Evolutionary conservation across 2,113 vertebrate species (phyloP), one percentile per base, ranked within the genome.

Genomic region (Thalassoma bifasciatum): DNA sequence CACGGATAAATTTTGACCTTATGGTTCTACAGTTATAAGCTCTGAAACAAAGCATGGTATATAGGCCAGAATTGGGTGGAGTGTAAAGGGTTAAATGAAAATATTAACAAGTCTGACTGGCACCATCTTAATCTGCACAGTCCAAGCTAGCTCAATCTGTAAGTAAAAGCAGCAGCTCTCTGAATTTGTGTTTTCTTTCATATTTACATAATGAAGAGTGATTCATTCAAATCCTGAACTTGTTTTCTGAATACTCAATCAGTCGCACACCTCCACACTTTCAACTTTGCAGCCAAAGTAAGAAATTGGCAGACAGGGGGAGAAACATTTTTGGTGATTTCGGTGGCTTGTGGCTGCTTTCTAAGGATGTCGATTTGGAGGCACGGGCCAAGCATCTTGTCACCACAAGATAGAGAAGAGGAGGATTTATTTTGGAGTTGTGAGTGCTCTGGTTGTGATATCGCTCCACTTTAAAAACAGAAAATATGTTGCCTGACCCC

Each of bases 341-440:
- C 2, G 10, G 12, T 75, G 30, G 22, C 19, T 87, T 62, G 76
- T 84, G 86, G 66, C 68, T 30, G 30, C 17, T 16, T 75, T 75
- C 51, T 65, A 24, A 60, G 30, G 62, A 53, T 23, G 36, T 53
- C 34, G 75, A 79, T 75, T 30, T 37, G 50, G 65, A 62, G 19
- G 17, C 68, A 69, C 36, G 21, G 23, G 53, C 10, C 40, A 37
- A 26, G 21, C 30, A 38, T 1, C 26, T 58, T 58, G 49, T 53
- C 54, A 23, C 36, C 13, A 34, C 61, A 26, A 46, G 24, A 70
- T 16, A n/a, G 19, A 50, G 21, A 51, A 9, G 38, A 66, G 22
- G 40, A 24, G 59, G 42, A 50, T 62, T 51, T n/a, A n/a, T 63
- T 60, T 65, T 67, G 9, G 61, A 37, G 23, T 12, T 60, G 14